Evolutionary conservation across 2,113 vertebrate genomes (phyloP), one percentile per base, ranked within the genome.

Genomic region (Sapayoa aenigma): DNA sequence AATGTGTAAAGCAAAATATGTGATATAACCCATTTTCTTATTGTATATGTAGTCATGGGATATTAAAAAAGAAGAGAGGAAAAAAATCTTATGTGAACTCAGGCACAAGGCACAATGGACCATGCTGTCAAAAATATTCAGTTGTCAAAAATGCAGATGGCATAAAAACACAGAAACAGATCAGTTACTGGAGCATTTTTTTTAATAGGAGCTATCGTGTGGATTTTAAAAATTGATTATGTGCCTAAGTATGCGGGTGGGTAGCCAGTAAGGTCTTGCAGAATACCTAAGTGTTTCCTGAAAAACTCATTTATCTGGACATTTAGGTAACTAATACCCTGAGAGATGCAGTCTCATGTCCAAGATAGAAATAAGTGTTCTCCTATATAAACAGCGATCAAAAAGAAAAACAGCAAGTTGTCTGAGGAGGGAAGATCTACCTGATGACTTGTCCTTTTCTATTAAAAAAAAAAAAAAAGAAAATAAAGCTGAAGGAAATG

Each of bases 61-160:
- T 50, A 25, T 84, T 84, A 46, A 37, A 78, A n/a, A 82, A 65
- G 69, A 31, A 67, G 9, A 66, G 11, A 44, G 12, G 53, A 33
- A 53, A 89, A 89, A 85, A 28, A 37, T 60, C 30, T 89, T 41
- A 97, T 85, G 82, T 94, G 84, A 95, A 91, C 93, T 93, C 85
- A 67, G 91, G 58, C 75, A 95, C 94, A 95, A 67, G 91, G 58
- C 75, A 95, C 94, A 95, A 85, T 95, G 87, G 94, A 82, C 91
- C 87, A 85, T 79, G 87, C 84, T 95, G 95, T 91, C 91, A 97
- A 90, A 97, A 95, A 91, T 83, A 95, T 58, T 96, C 91, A 94
- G 96, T 90, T 96, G 95, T 96, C 96, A 96, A 93, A 95, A 96
- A 96, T 96, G 83, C 95, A 95, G 95, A 96, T 96, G 96, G 96